Evolutionary conservation across 1,140 invertebrate genomes (phyloP), one percentile per base, ranked within the genome.

Genomic region (Megalonaias nervosa): DNA sequence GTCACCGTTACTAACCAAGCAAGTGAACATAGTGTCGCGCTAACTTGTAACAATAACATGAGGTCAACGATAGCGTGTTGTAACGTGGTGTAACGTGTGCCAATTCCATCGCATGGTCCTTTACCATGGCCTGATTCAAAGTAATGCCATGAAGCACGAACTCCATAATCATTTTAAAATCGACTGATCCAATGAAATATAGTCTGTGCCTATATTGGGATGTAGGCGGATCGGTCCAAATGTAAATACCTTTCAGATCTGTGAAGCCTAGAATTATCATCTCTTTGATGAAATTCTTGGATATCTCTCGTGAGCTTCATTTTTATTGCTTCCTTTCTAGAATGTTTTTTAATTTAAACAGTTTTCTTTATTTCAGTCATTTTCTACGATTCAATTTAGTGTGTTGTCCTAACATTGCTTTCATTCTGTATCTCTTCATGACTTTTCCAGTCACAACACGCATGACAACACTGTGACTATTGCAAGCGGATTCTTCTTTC

Each of bases 41-140:
- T n/a, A n/a, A n/a, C n/a, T n/a, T n/a, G n/a, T n/a, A n/a, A n/a
- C n/a, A n/a, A n/a, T n/a, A n/a, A n/a, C n/a, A n/a, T n/a, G n/a
- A n/a, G n/a, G n/a, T n/a, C n/a, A n/a, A n/a, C n/a, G n/a, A n/a
- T n/a, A n/a, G n/a, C n/a, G n/a, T n/a, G n/a, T n/a, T n/a, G n/a
- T n/a, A n/a, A n/a, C n/a, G n/a, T n/a, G n/a, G n/a, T n/a, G n/a
- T n/a, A n/a, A n/a, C n/a, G n/a, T n/a, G n/a, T n/a, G n/a, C n/a
- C n/a, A n/a, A n/a, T n/a, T n/a, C n/a, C n/a, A n/a, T n/a, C n/a
- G n/a, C n/a, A n/a, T n/a, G n/a, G 79, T 6, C 84, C 84, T 62
- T 84, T 85, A n/a, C 81, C 77, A 59, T 84, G 84, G 2, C 82
- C 81, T 12, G 26, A 14, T 67, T 83, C 81, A 21, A 83, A 83